A percentile compares a stretch with the other conserved stretches of the same genome.
Evolutionary conservation across 1,140 invertebrate genomes (phyloP).

Genomic region (Drosophila jambulina): DNA sequence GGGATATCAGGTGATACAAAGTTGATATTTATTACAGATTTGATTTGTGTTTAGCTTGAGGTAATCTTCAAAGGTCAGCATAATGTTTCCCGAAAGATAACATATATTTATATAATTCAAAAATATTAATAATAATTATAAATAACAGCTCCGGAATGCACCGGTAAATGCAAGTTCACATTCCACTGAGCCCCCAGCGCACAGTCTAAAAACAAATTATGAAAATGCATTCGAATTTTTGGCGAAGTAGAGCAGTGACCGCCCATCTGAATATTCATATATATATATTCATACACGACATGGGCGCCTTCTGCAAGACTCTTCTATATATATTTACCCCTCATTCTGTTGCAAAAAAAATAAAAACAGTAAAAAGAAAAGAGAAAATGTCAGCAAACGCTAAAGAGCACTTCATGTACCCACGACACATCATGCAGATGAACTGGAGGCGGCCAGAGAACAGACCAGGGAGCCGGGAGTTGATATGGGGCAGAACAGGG

Average conservation of each 20-base stretch:
- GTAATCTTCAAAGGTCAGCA: not conserved
- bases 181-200: conserved; percentile 32
- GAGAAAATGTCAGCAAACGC: conserved; percentile 79
- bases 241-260: conserved; percentile 72
- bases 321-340: conserved; percentile 18
- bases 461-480: conserved; percentile 8
- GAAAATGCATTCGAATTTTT: conserved; percentile 48
- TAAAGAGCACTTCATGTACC: conserved; percentile 73
- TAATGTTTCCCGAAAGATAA: not conserved
- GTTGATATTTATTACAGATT: not conserved
- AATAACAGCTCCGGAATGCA: not conserved
- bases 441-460: conserved; percentile 25
- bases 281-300: conserved; percentile 6
- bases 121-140: not conserved
- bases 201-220: conserved; percentile 51
- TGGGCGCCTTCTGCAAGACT: conserved; percentile 28
- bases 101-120: not conserved
- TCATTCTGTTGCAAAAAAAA: conserved; percentile 26
- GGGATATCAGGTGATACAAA: not conserved
- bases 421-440: conserved; percentile 56
- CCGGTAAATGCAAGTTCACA: conserved; percentile 38
- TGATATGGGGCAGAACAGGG: conserved; percentile 4
- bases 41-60: not conserved
- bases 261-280: conserved; percentile 37
- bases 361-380: conserved; percentile 20